Base-by-base conservation (phyloP, 2,113 vertebrate species). In the Ictalurus furcatus region DNA sequence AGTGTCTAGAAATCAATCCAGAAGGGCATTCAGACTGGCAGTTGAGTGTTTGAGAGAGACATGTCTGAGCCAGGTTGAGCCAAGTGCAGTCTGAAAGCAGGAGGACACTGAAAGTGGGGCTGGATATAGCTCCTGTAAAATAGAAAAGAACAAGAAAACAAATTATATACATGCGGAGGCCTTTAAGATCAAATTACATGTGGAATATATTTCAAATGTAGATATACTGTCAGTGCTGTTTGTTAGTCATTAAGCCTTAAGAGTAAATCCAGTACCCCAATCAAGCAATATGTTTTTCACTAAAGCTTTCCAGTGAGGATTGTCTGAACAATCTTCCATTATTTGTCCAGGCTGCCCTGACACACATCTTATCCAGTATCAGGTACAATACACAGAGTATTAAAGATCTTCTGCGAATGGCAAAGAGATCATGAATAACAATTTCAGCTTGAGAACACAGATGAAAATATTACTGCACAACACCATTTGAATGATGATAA, bases 61-160 rank as follows among this genome's bases (percentile, higher is more conserved):
- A 78, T 73, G 34, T 73, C 23, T 40, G 69, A 89, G 40, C 34
- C 81, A 79, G 37, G 40, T 58, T 71, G 44, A 48, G 6, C 88
- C 71, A 89, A 85, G 63, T 30, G 80, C 65, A 83, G 56, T 61
- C 83, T 44, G 76, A 84, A 84, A 79, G 37, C 54, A 83, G 74
- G 34, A 82, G 44, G 25, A 87, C 30, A 11, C 56, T 25, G 56
- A 61, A 59, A 23, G 44, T 28, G 30, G 14, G n/a, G 67, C 34
- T n/a, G 0, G 88, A 73, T 37, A 37, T 28, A 34, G 16, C 37
- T 67, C 89, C 71, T 87, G 85, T 34, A 48, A 84, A 67, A 81
- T 30, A 93, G 93, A 91, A 85, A 92, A 92, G 80, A 90, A 88
- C 80, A 92, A 80, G 21, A 23, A 84, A 83, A 71, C 87, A 30